These are phyloP conservation scores for Stictonetta naevosa DNA, from an alignment of 2,113 vertebrate genomes.

Conservation along the genomic window DNA sequence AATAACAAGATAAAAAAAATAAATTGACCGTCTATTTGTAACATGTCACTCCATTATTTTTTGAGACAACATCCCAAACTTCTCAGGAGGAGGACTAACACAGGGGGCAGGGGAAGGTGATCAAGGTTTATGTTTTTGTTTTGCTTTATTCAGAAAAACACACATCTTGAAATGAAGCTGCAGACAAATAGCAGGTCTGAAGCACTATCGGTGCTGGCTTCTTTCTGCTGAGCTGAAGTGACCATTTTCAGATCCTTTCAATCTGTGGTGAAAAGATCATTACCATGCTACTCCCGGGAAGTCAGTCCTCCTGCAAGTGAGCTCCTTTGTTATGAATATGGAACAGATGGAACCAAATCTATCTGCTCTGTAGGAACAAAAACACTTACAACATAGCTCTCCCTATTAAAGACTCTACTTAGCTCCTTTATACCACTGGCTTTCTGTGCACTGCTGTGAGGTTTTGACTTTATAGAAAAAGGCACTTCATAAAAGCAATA, in stretches of 20 bases:
- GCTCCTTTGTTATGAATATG: constrained; percentile 90
- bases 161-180: constrained; percentile 37
- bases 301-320: constrained; percentile 78
- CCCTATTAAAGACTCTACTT: constrained; percentile 84
- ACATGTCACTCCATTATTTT: constrained; percentile 28
- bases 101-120: rapidly evolving
- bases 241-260: constrained; percentile 77
- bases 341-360: constrained; percentile 88
- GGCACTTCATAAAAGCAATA: constrained; percentile 80
- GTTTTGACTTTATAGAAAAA: constrained; percentile 84
- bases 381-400: constrained; percentile 82
- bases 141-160: constrained; percentile 25
- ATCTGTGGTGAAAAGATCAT: constrained; percentile 81
- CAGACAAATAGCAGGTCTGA: constrained; percentile 61
- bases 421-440: constrained; percentile 80
- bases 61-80: constrained; percentile 5
- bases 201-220: constrained; percentile 31
- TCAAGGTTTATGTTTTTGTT: not conserved
- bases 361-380: constrained; percentile 84
- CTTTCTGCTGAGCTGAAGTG: constrained; percentile 71
- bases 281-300: constrained; percentile 78
- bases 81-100: not conserved
- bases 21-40: not conserved
- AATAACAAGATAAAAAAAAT: not conserved
- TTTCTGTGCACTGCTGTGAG: constrained; percentile 85